Evolutionary conservation across 2,113 vertebrate species (phyloP).

Genomic region (Ailurus styani): DNA sequence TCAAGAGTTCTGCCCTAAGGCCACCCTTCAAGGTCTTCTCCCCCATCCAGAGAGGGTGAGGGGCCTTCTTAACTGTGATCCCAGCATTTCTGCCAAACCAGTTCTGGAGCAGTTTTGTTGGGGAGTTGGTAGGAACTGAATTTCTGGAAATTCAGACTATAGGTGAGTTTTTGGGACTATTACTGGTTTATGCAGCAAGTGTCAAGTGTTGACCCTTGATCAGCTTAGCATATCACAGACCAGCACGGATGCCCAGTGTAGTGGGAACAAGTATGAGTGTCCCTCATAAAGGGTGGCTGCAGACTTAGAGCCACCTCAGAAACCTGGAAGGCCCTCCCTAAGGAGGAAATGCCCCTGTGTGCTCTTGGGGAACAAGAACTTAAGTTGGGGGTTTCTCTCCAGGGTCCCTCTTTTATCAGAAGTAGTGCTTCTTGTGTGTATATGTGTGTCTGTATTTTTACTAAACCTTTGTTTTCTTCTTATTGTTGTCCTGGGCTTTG

Average conservation of each 20-base stretch:
- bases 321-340: neutral
- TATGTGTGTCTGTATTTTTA: neutral
- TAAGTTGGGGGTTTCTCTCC: neutral
- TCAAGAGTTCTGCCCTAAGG: neutral
- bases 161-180: neutral
- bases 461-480: conserved; percentile 38
- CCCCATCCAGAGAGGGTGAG: neutral
- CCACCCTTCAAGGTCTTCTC: neutral
- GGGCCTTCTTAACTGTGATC: neutral
- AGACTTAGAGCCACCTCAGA: neutral
- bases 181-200: neutral
- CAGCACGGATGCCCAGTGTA: neutral
- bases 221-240: neutral
- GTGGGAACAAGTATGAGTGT: neutral
- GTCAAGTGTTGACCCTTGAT: neutral
- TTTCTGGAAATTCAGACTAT: conserved; percentile 24
- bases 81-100: neutral
- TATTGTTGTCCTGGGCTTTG: conserved; percentile 15
- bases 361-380: neutral
- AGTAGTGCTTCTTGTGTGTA: neutral
- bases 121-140: neutral
- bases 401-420: neutral
- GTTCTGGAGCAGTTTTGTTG: neutral
- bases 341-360: neutral
- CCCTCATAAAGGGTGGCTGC: neutral